Evolutionary conservation across 2,888 invertebrate species (phyloP), one percentile per base, ranked within the genome.

Genomic region (Catocala nupta): DNA sequence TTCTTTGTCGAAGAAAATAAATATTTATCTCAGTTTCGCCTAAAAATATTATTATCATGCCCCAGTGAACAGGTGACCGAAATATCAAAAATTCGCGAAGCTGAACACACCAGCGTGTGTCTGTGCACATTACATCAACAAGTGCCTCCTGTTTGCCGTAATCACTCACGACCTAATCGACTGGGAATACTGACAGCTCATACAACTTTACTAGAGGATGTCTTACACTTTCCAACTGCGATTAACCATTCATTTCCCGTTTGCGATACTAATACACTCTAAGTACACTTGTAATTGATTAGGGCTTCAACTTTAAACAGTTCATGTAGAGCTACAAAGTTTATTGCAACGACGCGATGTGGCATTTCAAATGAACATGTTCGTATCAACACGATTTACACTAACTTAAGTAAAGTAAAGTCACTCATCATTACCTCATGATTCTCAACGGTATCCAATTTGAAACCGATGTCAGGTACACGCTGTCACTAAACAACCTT

Each of bases 391-490:
- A 25, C 25, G 25, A 25, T 25, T 25, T 25, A 25, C 25, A 25
- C 25, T 25, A 25, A 25, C 25, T 25, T 25, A 25, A 25, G 4
- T 39, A 8, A 8, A 39, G 9, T 5, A 39, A 36, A 36, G 0
- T 7, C 2, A 39, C 6, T 39, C 36, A 9, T 39, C 8, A 65
- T 81, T 89, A 93, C 93, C 92, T 92, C 92, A 92, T 93, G 71
- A 72, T 85, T 82, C 81, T 84, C 81, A 72, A 75, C 76, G 80
- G 89, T 79, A 92, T 93, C 93, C 93, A 93, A 93, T 90, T 90
- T 92, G 92, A 78, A 81, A 81, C 71, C 66, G 72, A 77, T 78
- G 74, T 72, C 73, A 72, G 67, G 70, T 76, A 75, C 76, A 70
- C 70, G 69, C 73, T 75, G 75, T 81, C 82, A 81, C 78, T 77